Base-by-base conservation (phyloP, 1,140 invertebrate species). In the Drosophila watanabei region DNA sequence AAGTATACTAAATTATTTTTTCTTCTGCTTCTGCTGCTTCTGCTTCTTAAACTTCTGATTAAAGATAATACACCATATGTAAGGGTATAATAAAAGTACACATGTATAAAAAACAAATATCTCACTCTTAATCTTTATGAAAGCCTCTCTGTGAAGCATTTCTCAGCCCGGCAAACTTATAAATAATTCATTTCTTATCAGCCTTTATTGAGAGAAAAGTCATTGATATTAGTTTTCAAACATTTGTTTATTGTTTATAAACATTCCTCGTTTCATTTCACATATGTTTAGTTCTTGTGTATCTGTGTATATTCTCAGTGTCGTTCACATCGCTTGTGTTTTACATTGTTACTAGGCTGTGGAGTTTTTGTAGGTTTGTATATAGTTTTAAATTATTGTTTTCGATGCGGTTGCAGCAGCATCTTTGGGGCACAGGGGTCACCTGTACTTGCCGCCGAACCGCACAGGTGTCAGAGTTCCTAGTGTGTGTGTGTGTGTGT, bases 231-330 rank as follows among this genome's bases (percentile, higher is more conserved):
- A 79, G 85, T 89, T 88, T 79, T 89, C 86, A 89, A 89, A 89
- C 85, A 89, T 81, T 89, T 89, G 69, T 89, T 89, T 89, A 89
- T 89, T 89, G 86, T 79, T 88, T 88, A 88, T 89, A 89, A 89
- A 89, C 85, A 65, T 90, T 89, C 69, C 66, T 80, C 80, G 76
- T 88, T 80, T 88, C 80, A 81, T 88, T 83, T 88, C 78, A 66
- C 86, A 66, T 88, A 76, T 69, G 60, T 69, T 69, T 69, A 69
- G 60, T 69, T 69, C 65, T 51, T 41, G 65, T 66, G 73, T 83
- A 59, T 85, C 51, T 80, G 78, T 83, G 70, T 69, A 64, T 69
- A 64, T 69, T 58, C 58, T 71, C 59, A 69, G 68, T 71, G 63
- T 71, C 41, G 63, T 69, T 71, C 64, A 71, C 68, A 71, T 71